Base-by-base conservation (phyloP, 2,797 vertebrate species). In the Apogon talboti region DNA sequence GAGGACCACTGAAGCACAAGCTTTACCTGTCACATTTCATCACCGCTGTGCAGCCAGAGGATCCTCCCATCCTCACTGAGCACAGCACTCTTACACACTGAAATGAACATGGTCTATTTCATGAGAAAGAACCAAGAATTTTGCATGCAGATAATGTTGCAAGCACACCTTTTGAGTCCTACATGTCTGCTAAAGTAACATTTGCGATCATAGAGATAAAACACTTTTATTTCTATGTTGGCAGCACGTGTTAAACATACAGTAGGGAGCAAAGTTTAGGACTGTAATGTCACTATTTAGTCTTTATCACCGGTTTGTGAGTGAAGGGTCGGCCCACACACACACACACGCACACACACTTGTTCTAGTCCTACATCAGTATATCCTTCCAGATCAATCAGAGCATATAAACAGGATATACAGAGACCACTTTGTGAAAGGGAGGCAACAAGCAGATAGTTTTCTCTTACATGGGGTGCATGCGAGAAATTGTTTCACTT, bases 101-200 rank as follows among this genome's bases (percentile, higher is more conserved):
- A 79, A 58, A 79, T 74, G 9, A 79, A 56, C 40, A 58, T 66
- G 67, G 70, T 71, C 64, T 53, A 72, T 56, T 74, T 53, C 66
- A 40, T 19, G 37, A 19, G 2, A 42, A 74, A 58, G 14, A 71
- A 74, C 49, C 30, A 47, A 69, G 66, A 74, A 59, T 66, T 76
- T 50, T 74, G 83, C 93, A 93, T 94, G 93, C 93, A 91, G 84
- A 52, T 79, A 60, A 76, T 67, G 77, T 82, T 70, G 80, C 78
- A 71, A 80, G 76, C 75, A 58, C 76, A 66, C 71, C 47, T 51
- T 51, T 60, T 46, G 65, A 64, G 48, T 78, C 68, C 82, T 69
- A 42, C 40, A 15, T 41, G 57, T 52, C 55, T 62, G 69, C 66
- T 44, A 61, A 69, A 73, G 15, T 48, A 72, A 71, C 62, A 67